Evolutionary conservation across 2,113 vertebrate species (phyloP), one percentile per base, ranked within the genome.

Genomic region (Pterophyllum scalare): DNA sequence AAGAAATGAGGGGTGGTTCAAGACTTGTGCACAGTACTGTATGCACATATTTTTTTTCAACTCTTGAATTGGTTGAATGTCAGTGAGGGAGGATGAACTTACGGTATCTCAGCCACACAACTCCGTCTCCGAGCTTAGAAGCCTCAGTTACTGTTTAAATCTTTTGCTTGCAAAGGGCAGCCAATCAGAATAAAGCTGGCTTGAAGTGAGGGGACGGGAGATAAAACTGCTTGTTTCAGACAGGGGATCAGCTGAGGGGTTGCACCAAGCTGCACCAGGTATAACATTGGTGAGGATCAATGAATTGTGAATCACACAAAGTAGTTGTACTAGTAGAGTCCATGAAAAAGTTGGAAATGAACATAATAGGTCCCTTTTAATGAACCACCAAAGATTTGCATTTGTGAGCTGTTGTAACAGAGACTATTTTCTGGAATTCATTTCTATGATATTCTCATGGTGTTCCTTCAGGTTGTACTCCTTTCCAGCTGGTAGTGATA

Each of bases 401-500:
- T 84, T 26, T 79, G 13, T 46, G 35, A 19, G 28, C 2, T 20
- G 31, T 26, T 72, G 8, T 38, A 17, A 19, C 33, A 6, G 19
- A 57, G 35, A 22, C 19, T 38, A 59, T 84, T 64, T 77, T 38
- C 56, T 79, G 31, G 81, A 75, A 43, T 59, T 38, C 35, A 72
- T 22, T 65, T 11, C 40, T 75, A 15, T 76, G 62, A 85, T 59
- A 56, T 56, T 59, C 28, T 60, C 82, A 43, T 64, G 26, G 15
- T 11, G 35, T 49, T 80, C 33, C 80, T 93, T 82, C 59, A 90
- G 86, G 74, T 91, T 74, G 46, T 67, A 60, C 87, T 83, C 57
- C 57, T 35, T 33, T 77, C 84, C 86, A 90, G 83, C 84, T 88
- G 83, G 85, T 75, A 90, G 75, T 77, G 82, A 90, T 88, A 77